Base-by-base conservation (phyloP, 2,888 invertebrate species). In the Sclerodermus sp. region DNA sequence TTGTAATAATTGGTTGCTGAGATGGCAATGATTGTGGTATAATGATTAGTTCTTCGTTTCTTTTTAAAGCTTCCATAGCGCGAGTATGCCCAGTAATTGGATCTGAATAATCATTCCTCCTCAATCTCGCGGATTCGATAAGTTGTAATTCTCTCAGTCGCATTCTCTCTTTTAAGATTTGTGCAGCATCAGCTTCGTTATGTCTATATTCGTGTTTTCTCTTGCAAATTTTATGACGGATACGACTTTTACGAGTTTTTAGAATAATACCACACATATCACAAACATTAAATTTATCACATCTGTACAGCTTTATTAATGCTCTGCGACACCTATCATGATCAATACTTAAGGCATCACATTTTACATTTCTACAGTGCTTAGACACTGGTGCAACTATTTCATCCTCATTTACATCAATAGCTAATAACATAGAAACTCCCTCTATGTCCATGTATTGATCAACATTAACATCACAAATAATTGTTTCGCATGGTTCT, bases 301-400 rank as follows among this genome's bases (percentile, higher is more conserved):
- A 66, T 9, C 55, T 60, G 30, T 68, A 30, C 17, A 70, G 46
- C 18, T 55, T 55, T 17, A 71, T 48, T 10, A 54, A 31, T 13
- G 59, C 68, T 45, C 70, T 62, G 13, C 75, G 68, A 49, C 77
- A 76, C 16, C 70, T 62, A 58, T 76, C 55, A 45, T 77, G 75
- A 43, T 77, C 77, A 37, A 77, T 74, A 40, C 70, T 76, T 9
- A 76, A 54, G 1, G 77, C 67, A 13, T 71, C 71, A 40, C 70
- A 71, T 5, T 48, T 39, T 2, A 53, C 29, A 40, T 66, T 63
- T 2, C 46, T 37, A 45, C 77, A 77, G 34, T 77, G 77, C 15
- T 69, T 75, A 1, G 57, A 46, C 1, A 76, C 73, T 0, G 64
- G 63, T 1, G 76, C 73, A 38, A 62, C 64, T 50, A 76, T 73